phyloP scores from a whole-genome alignment of 2,888 invertebrate genomes.

The Panopea generosa region DNA sequence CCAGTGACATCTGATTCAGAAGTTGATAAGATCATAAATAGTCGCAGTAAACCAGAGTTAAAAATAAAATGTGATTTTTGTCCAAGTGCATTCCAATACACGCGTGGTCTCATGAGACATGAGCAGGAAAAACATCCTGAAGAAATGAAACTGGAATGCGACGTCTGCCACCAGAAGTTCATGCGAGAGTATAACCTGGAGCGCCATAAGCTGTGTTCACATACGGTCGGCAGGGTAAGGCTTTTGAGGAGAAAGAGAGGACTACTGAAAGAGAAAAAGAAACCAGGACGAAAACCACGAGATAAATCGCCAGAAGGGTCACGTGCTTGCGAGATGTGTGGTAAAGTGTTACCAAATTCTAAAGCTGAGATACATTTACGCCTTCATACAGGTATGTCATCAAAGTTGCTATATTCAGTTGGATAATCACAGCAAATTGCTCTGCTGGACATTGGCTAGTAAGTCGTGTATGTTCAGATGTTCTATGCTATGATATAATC shows the following conservation, averaged over 20 bases:
- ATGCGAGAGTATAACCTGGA: conserved; percentile 48
- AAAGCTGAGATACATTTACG: conserved; percentile 42
- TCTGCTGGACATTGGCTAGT: too few relatives aligned
- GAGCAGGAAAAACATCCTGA: conserved; percentile 51
- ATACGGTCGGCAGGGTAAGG: conserved; percentile 21
- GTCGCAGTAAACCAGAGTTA: conserved; percentile 25
- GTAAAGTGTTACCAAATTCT: conserved; percentile 28
- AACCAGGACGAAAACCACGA: conserved; percentile 22
- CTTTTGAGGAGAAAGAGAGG: conserved; percentile 15
- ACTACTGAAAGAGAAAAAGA: conserved; percentile 9
- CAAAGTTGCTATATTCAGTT: too few relatives aligned
- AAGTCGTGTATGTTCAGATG: too few relatives aligned
- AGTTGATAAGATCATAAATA: conserved; percentile 28
- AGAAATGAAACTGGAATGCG: conserved; percentile 47
- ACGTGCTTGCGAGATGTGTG: conserved; percentile 37
- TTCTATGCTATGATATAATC: too few relatives aligned
- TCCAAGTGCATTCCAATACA: conserved; percentile 38
- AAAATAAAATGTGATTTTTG: conserved; percentile 52
- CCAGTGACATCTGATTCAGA: background rate
- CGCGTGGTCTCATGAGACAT: conserved; percentile 41
- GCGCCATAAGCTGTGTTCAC: conserved; percentile 47
- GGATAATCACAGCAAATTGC: too few relatives aligned
- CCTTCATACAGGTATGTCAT: conserved; percentile 45
- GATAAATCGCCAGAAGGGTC: conserved; percentile 15
- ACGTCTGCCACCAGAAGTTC: conserved; percentile 43